Base-by-base conservation (phyloP, 2,797 vertebrate genomes). In the Hyperoplus immaculatus region DNA sequence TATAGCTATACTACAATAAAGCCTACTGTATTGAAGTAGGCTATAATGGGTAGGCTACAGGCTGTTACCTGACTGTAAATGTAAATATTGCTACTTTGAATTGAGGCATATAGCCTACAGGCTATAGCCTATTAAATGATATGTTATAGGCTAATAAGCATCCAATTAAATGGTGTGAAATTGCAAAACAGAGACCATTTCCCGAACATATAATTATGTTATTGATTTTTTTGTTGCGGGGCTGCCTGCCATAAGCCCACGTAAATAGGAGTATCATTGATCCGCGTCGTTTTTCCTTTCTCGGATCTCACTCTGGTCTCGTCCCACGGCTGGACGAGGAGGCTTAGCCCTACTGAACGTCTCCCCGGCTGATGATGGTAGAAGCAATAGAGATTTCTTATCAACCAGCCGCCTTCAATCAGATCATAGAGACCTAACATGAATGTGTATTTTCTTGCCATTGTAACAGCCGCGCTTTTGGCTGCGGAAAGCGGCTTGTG, bases 241-340 rank as follows among this genome's bases (percentile, higher is more conserved):
- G 57, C 45, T 79, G 69, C 56, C 83, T 82, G 65, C 70, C 58
- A 55, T 65, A 14, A 76, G 66, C 83, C 75, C 68, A 66, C 66
- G 54, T 75, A 74, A 51, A 82, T 46, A 82, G 75, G 76, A 78
- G 71, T 71, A 87, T 78, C 76, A 92, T 93, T 86, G 92, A 93
- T 93, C 88, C 63, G 50, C 75, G 72, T 78, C 64, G 50, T 62
- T 57, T 78, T 56, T 46, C 66, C 46, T 65, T 5, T 39, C 64
- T 45, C 73, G 79, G 54, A n/a, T 51, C 79, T 69, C 82, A 69
- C 74, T 78, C 67, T 69, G 29, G 76, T 70, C 67, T 69, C 36
- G 76, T 70, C 83, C 87, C 73, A 36, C 87, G 18, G 78, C 56
- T 49, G 59, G 56, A 55, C 69, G 75, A 69, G 69, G 78, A 78